phyloP scores from a whole-genome alignment of 2,113 vertebrate species.

The Orthochromis indermauri region DNA sequence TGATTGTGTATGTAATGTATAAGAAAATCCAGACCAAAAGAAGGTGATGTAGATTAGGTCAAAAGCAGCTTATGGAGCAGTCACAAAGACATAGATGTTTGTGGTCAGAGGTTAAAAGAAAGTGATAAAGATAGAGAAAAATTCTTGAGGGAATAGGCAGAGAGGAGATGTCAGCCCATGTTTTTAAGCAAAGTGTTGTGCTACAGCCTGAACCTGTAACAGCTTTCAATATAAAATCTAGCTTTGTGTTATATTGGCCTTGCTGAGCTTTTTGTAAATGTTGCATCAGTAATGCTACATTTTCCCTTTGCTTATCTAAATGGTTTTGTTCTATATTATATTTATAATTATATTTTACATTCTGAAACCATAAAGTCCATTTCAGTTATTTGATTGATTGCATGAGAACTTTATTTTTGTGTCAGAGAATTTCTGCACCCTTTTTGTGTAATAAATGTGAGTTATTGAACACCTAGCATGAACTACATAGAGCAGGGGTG shows the following conservation, averaged over 20 bases:
- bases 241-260: not conserved
- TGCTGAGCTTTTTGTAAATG: not conserved
- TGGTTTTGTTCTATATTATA: not conserved
- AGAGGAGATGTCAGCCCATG: not conserved
- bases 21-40: not conserved
- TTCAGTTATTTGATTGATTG: not conserved
- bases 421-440: not conserved
- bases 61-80: not conserved
- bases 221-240: not conserved
- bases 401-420: not conserved
- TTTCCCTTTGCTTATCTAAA: not conserved
- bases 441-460: not conserved
- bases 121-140: not conserved
- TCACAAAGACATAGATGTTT: not conserved
- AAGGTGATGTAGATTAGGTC: not conserved
- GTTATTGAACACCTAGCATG: not conserved
- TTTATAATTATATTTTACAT: not conserved
- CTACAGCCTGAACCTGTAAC: not conserved
- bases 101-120: constrained; percentile 9
- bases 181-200: not conserved
- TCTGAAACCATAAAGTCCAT: not conserved
- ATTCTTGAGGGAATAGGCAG: not conserved
- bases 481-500: not conserved
- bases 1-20: not conserved
- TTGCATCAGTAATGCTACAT: not conserved